Conservation (phyloP, 2,113 vertebrate species). For the Malurus melanocephalus region DNA sequence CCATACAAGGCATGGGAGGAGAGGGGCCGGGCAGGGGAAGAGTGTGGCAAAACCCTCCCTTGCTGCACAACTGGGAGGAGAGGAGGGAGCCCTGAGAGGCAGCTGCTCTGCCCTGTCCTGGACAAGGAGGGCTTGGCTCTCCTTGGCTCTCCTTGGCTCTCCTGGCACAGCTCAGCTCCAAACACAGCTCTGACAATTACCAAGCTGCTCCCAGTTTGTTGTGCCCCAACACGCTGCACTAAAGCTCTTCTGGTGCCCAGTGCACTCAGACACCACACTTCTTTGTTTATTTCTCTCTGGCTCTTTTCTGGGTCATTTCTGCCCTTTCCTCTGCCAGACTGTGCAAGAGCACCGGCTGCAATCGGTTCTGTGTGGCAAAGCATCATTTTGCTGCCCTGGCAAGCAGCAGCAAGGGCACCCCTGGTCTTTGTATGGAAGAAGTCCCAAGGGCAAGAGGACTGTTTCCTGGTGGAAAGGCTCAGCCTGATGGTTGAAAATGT, state of each 20-base stretch:
- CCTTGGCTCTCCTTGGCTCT: accelerated
- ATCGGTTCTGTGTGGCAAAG: background rate
- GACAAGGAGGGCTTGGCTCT: background rate
- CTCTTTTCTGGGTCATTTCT: background rate
- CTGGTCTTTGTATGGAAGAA: accelerated
- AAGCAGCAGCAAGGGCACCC: background rate
- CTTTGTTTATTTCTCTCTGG: accelerated
- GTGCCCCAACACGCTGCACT: background rate
- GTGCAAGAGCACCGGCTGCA: accelerated
- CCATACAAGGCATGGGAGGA: background rate
- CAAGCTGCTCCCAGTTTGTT: accelerated
- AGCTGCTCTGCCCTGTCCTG: background rate
- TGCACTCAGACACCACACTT: accelerated
- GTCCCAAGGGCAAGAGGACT: accelerated
- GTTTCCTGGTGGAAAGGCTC: background rate
- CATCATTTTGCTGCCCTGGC: background rate
- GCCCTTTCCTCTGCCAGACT: background rate
- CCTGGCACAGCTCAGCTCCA: background rate
- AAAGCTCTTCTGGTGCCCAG: background rate
- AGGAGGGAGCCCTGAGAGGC: accelerated
- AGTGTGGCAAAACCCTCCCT: accelerated
- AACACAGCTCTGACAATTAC: accelerated
- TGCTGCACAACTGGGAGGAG: background rate
- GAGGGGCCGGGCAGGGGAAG: background rate
- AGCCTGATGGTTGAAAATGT: background rate